Evolutionary conservation across 2,888 invertebrate genomes (phyloP).

Genomic region (Abrostola triplasia): DNA sequence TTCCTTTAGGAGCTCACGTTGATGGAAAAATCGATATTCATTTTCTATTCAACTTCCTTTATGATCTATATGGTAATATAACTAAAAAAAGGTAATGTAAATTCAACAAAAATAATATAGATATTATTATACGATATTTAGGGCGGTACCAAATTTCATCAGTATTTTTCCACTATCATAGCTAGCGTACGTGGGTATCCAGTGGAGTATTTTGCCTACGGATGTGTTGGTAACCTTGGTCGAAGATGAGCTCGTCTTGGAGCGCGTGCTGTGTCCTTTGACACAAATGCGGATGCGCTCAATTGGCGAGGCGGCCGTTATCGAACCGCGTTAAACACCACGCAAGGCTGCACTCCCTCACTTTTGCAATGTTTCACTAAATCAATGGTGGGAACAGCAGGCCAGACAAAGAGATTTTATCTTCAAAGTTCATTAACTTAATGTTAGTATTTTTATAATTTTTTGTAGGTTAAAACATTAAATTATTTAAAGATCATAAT

Average conservation of each 20-base stretch:
- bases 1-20: no score
- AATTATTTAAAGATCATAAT: no score
- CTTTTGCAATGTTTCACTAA: constrained; percentile 51
- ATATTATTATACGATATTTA: background rate
- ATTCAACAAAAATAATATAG: background rate
- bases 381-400: constrained; percentile 17
- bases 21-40: no score
- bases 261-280: constrained; percentile 85
- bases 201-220: constrained; percentile 69
- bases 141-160: constrained; percentile 16
- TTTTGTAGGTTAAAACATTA: no score
- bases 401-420: constrained; percentile 12
- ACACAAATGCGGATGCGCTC: constrained; percentile 86
- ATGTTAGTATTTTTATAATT: no score
- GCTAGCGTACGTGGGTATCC: constrained; percentile 65
- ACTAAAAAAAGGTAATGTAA: background rate
- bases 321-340: constrained; percentile 86
- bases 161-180: constrained; percentile 62
- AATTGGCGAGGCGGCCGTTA: constrained; percentile 82
- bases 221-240: constrained; percentile 81
- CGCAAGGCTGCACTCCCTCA: constrained; percentile 75
- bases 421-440: no score
- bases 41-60: no score
- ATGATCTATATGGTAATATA: no score
- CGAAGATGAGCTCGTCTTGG: constrained; percentile 81